Conservation (phyloP, 2,797 vertebrate species). For the Scolopax bukidnonensis region DNA sequence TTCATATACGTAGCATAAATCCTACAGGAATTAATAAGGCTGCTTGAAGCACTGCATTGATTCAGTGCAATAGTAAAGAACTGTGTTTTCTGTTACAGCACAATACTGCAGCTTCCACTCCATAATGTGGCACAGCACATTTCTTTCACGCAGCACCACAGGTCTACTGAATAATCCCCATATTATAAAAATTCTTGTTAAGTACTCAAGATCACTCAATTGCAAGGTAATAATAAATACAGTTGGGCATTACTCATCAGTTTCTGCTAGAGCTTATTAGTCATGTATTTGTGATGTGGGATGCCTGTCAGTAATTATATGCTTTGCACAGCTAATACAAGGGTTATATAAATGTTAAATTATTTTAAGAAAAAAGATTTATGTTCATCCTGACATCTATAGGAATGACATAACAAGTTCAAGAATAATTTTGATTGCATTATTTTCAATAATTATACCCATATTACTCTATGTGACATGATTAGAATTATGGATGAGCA, state of each 20-base stretch:
- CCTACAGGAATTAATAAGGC: neutral
- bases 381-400: neutral
- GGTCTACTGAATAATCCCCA: neutral
- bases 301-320: neutral
- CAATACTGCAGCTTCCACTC: neutral
- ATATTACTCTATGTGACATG: neutral
- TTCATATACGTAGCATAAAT: neutral
- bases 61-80: neutral
- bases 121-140: neutral
- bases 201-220: neutral
- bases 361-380: constrained; percentile 10
- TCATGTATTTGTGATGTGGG: neutral
- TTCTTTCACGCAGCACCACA: neutral
- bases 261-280: neutral
- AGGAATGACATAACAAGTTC: neutral
- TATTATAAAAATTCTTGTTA: neutral
- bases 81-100: neutral
- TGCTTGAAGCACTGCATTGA: neutral
- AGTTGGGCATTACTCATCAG: neutral
- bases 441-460: neutral
- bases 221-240: neutral
- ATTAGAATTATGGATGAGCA: neutral
- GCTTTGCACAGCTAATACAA: neutral
- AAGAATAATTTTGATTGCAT: neutral
- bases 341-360: neutral